Conservation (phyloP, 1,140 invertebrate genomes). For the Sesamia nonagrioides region DNA sequence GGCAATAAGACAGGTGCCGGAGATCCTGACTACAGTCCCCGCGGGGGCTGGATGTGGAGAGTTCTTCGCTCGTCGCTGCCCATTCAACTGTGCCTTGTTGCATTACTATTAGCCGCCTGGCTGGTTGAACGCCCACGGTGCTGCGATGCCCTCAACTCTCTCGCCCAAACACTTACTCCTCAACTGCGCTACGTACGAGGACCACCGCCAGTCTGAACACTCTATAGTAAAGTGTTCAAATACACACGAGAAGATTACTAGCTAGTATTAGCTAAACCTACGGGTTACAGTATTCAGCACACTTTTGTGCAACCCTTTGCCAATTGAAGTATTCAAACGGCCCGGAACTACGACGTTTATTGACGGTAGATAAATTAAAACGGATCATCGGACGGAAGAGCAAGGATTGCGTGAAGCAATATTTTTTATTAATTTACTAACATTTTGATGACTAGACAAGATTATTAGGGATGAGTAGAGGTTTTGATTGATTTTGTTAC, state of each 20-base stretch:
- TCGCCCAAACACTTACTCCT: slow-evolving; percentile 93
- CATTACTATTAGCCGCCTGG: slow-evolving; percentile 93
- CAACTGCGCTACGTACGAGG: slow-evolving; percentile 95
- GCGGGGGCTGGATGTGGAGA: slow-evolving; percentile 91
- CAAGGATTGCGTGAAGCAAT: slow-evolving; percentile 55
- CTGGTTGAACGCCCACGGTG: slow-evolving; percentile 93
- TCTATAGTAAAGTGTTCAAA: slow-evolving; percentile 30
- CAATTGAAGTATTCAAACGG: slow-evolving; percentile 38
- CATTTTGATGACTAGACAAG: slow-evolving; percentile 51
- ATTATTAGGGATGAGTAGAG: slow-evolving; percentile 39
- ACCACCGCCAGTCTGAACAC: slow-evolving; percentile 93
- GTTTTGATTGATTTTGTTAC: slow-evolving; percentile 58
- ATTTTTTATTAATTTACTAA: slow-evolving; percentile 53
- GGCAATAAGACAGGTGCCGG: slow-evolving; percentile 74
- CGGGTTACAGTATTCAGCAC: slow-evolving; percentile 43
- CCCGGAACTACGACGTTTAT: slow-evolving; percentile 27
- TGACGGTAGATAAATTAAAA: slow-evolving; percentile 29
- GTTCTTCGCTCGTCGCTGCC: slow-evolving; percentile 93
- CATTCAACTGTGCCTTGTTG: slow-evolving; percentile 94
- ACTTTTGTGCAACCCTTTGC: slow-evolving; percentile 20
- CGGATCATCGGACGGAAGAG: slow-evolving; percentile 7
- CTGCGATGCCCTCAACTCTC: slow-evolving; percentile 95
- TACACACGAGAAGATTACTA: slow-evolving; percentile 10
- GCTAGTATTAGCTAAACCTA: slow-evolving; percentile 29
- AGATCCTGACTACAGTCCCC: slow-evolving; percentile 84